Conservation (phyloP, 1,140 invertebrate genomes). For the Drosophila murphyi region DNA sequence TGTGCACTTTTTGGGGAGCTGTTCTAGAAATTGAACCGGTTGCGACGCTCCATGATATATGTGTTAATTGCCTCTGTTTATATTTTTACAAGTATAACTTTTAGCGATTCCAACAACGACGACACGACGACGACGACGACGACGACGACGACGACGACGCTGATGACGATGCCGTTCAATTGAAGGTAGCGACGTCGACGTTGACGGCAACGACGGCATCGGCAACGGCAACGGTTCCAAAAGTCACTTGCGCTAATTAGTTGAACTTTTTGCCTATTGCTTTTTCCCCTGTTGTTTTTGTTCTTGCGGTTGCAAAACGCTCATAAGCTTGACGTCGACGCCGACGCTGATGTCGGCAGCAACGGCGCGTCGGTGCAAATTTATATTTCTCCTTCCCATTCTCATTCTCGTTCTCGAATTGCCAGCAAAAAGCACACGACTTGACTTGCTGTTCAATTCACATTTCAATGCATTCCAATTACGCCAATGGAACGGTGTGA, state of each 20-base stretch:
- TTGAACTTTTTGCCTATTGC: constrained; percentile 67
- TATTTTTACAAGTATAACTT: constrained; percentile 48
- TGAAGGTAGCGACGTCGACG: constrained; percentile 21
- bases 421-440: constrained; percentile 39
- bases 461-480: constrained; percentile 57
- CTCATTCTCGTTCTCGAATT: constrained; percentile 45
- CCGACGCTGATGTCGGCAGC: neutral
- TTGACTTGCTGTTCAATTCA: constrained; percentile 34
- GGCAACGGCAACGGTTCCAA: constrained; percentile 58
- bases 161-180: constrained; percentile 9
- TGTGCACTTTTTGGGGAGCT: constrained; percentile 32
- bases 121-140: constrained; percentile 6
- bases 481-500: constrained; percentile 47
- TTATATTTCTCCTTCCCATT: constrained; percentile 27
- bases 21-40: constrained; percentile 61
- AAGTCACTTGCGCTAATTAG: constrained; percentile 81
- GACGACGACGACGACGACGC: neutral
- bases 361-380: constrained; percentile 27
- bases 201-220: constrained; percentile 5
- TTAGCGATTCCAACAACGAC: constrained; percentile 27
- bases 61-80: constrained; percentile 69
- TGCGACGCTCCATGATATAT: constrained; percentile 56
- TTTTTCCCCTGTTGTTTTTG: constrained; percentile 25
- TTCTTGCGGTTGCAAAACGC: constrained; percentile 60
- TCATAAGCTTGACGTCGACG: constrained; percentile 35